Evolutionary conservation across 2,113 vertebrate species (phyloP).

Genomic region (Candoia aspera): DNA sequence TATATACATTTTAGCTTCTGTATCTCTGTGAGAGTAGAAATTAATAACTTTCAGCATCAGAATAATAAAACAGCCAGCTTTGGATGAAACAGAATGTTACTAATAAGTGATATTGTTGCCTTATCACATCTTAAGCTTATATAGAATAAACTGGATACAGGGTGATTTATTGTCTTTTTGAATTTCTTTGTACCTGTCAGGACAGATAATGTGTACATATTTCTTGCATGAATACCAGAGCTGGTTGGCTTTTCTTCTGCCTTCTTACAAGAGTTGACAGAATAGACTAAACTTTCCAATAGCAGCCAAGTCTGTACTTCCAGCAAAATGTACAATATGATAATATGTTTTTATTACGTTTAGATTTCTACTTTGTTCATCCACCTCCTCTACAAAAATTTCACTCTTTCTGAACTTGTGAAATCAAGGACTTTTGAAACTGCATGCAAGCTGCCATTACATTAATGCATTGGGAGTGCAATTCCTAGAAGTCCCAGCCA

Average conservation of each 20-base stretch:
- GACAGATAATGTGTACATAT: conserved; percentile 37
- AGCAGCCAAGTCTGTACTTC: conserved; percentile 27
- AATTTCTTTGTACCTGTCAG: conserved; percentile 24
- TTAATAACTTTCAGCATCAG: conserved; percentile 7
- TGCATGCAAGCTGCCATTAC: background rate
- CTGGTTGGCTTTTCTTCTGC: conserved; percentile 34
- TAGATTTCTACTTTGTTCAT: conserved; percentile 26
- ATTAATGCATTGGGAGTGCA: background rate
- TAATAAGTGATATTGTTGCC: conserved; percentile 26
- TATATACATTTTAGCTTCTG: background rate
- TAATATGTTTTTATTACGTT: conserved; percentile 10
- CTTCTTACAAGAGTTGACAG: conserved; percentile 27
- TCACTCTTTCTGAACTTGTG: background rate
- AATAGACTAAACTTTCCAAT: conserved; percentile 36
- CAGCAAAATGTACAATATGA: background rate
- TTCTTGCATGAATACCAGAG: conserved; percentile 22
- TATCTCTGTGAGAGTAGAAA: conserved; percentile 18
- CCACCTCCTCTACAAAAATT: conserved; percentile 15
- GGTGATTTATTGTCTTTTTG: conserved; percentile 23
- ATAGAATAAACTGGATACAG: conserved; percentile 19
- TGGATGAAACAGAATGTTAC: conserved; percentile 19
- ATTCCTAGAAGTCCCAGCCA: background rate
- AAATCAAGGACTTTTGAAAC: background rate
- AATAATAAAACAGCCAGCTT: conserved; percentile 8
- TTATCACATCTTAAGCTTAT: conserved; percentile 11